These are phyloP conservation scores for Eristalis intricaria DNA, from an alignment of 2,888 invertebrate species.

Conservation along the genomic window DNA sequence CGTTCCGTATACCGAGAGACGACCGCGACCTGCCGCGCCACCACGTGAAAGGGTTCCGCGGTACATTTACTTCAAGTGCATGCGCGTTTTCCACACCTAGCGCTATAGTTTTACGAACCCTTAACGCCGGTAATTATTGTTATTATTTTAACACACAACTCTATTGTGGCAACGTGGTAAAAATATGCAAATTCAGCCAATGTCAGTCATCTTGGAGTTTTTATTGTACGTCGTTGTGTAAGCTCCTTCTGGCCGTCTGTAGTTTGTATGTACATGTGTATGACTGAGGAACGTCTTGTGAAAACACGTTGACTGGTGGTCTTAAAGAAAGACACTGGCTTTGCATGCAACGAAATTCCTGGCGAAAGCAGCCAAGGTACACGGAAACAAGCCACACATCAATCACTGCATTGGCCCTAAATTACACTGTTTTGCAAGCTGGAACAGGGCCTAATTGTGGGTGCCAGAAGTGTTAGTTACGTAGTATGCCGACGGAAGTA, in stretches of 20 bases:
- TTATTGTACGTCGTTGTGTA: conserved; percentile 55
- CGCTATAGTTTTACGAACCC: conserved; percentile 54
- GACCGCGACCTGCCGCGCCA: too few species aligned
- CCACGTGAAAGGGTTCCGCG: conserved; percentile 55
- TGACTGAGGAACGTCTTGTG: not conserved
- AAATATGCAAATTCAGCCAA: conserved; percentile 67
- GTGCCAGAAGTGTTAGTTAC: conserved; percentile 61
- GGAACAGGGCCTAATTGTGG: conserved; percentile 65
- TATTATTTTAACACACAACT: conserved; percentile 60
- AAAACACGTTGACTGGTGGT: not conserved
- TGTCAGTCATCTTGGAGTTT: conserved; percentile 66
- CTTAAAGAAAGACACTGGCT: conserved; percentile 21
- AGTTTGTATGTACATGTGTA: not conserved
- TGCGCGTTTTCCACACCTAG: conserved; percentile 51
- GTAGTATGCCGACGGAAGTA: conserved; percentile 55
- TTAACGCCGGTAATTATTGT: conserved; percentile 69
- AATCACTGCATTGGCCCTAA: conserved; percentile 62
- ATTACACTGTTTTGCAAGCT: conserved; percentile 55
- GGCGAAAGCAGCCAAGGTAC: conserved; percentile 36
- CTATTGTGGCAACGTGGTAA: conserved; percentile 63
- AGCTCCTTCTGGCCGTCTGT: conserved; percentile 21
- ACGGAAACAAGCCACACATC: conserved; percentile 72
- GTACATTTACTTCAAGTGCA: conserved; percentile 49
- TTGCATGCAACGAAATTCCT: conserved; percentile 44
- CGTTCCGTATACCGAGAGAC: not conserved